Percentiles rank a stretch among this genome's conserved stretches.
phyloP scores from a whole-genome alignment of 1,140 invertebrate species.

The Drosophila nasuta region DNA sequence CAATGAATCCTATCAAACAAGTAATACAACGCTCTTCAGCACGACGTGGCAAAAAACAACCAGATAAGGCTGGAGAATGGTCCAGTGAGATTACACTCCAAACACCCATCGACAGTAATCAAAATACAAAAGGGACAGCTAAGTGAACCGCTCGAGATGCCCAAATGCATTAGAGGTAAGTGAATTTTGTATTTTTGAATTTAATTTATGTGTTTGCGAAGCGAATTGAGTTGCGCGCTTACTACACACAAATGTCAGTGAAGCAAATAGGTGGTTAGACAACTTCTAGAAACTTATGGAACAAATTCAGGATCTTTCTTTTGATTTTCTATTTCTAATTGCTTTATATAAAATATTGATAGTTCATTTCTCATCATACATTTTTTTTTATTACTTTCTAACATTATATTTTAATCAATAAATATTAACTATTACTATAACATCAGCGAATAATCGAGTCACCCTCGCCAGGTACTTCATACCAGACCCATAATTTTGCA shows the following conservation, averaged over 20 bases:
- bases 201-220: constrained; percentile 58
- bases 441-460: background rate
- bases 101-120: background rate
- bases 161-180: constrained; percentile 80
- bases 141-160: constrained; percentile 56
- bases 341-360: no score
- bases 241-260: constrained; percentile 52
- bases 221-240: constrained; percentile 44
- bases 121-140: constrained; percentile 18
- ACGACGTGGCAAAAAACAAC: constrained; percentile 33
- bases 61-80: constrained; percentile 22
- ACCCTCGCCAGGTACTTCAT: constrained; percentile 63
- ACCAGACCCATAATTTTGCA: constrained; percentile 64
- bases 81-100: background rate
- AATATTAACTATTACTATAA: background rate
- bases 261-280: constrained; percentile 36
- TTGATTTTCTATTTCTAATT: background rate
- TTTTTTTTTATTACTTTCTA: no score
- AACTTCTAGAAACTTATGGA: constrained; percentile 9
- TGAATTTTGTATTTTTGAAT: constrained; percentile 73
- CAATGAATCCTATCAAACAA: constrained; percentile 78
- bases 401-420: no score
- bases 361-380: background rate
- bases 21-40: constrained; percentile 39
- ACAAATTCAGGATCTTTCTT: background rate